Evolutionary conservation across 2,113 vertebrate genomes (phyloP), one percentile per base, ranked within the genome.

Genomic region (Gymnocephalus cernua): DNA sequence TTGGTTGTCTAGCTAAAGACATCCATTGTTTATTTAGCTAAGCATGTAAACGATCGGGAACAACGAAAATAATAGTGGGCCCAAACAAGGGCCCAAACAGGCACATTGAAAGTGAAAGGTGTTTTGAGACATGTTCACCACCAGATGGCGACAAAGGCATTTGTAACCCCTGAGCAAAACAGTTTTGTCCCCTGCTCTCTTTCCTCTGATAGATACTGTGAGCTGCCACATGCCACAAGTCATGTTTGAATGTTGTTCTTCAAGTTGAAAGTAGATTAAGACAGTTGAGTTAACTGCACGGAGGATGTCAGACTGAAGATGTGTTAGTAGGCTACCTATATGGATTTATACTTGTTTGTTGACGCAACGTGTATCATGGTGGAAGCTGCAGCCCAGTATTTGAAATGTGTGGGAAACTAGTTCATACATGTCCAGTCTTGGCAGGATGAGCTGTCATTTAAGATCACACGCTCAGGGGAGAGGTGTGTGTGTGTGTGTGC

Each of bases 391-490:
- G 19, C 27, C 16, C 18, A 23, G 38, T 13, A 6, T 44, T 4
- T n/a, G 0, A 44, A 32, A 38, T 27, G 7, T 70, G 16, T 27
- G 23, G 6, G 10, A 19, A 56, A 65, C 81, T 11, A 57, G 80
- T 84, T 63, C 48, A 15, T 19, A 76, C 87, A 75, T 73, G 84
- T 77, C 63, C 6, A 48, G 44, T 4, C 6, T 7, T n/a, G 59
- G 27, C 12, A 12, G 47, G 45, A 21, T n/a, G 4, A 15, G 14
- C 38, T 15, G 29, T 64, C 44, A 61, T 2, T 41, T 41, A 41
- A 11, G 38, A 41, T 41, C 38, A 56, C 18, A 51, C 15, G 4
- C 29, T 41, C 54, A 56, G 18, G 6, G 11, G 4, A 50, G 50
- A 47, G 65, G 29, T 29, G 29, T 32, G 29, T 32, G 29, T 32